These are phyloP conservation scores for Acromyrmex echinatior DNA, from an alignment of 1,140 invertebrate genomes.

Conservation along the genomic window DNA sequence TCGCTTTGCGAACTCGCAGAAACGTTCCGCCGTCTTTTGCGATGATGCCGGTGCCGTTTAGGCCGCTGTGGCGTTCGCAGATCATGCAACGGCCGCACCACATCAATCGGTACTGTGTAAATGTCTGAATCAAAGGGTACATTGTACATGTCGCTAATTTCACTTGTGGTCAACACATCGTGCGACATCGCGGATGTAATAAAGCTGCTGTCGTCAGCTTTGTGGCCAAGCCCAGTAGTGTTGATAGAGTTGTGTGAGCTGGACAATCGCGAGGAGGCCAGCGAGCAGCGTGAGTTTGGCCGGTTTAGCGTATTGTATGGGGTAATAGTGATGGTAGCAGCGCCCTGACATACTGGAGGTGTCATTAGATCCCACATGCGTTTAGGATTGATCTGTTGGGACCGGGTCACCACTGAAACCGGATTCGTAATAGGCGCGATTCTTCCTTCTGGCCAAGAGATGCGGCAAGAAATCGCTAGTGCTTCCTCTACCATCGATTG, in stretches of 20 bases:
- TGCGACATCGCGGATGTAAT: slow-evolving; percentile 95
- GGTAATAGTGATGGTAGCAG: slow-evolving; percentile 83
- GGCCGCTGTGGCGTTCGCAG: slow-evolving; percentile 86
- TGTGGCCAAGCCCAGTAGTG: slow-evolving; percentile 89
- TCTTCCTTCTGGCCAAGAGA: slow-evolving; percentile 84
- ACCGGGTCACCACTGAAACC: slow-evolving; percentile 62
- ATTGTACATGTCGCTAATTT: slow-evolving; percentile 94
- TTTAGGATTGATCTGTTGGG: slow-evolving; percentile 79
- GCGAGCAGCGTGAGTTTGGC: slow-evolving; percentile 91
- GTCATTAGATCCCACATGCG: slow-evolving; percentile 89
- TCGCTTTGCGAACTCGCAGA: slow-evolving; percentile 87
- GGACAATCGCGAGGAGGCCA: slow-evolving; percentile 91
- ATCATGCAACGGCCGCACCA: slow-evolving; percentile 88
- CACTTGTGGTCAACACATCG: slow-evolving; percentile 90
- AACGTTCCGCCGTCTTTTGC: slow-evolving; percentile 88
- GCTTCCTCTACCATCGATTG: slow-evolving; percentile 83
- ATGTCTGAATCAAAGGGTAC: slow-evolving; percentile 95
- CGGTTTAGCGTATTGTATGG: slow-evolving; percentile 87
- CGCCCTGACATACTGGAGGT: slow-evolving; percentile 87
- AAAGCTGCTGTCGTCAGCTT: slow-evolving; percentile 93
- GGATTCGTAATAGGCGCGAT: slow-evolving; percentile 72
- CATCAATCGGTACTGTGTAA: slow-evolving; percentile 94
- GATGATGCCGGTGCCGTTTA: slow-evolving; percentile 88
- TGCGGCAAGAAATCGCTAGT: slow-evolving; percentile 81
- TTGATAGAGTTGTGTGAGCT: slow-evolving; percentile 93